Evolutionary conservation across 2,888 invertebrate species (phyloP), one percentile per base, ranked within the genome.

Genomic region (Nebria salina): DNA sequence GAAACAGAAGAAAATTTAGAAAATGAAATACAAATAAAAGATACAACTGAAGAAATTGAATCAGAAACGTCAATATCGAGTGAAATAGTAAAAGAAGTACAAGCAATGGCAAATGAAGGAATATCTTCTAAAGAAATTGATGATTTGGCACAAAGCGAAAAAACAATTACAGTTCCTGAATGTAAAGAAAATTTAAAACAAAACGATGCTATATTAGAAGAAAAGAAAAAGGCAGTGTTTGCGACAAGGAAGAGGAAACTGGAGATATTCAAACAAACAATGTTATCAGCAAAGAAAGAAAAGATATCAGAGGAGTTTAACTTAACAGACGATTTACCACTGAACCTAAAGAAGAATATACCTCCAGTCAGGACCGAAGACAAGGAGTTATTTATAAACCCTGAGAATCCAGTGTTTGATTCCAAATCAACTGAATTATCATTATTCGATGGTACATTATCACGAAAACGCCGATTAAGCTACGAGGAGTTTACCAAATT

Each of bases 351-450:
- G 54, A 54, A 54, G 54, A 54, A 13, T 54, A 13, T 34, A 2
- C 70, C 6, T 20, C 25, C 70, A 25, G 64, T 8, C 64, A 80
- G 64, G 54, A 65, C 65, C 41, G 75, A 80, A 75, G 75, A 80
- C n/a, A 75, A 80, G 64, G 75, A 80, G 70, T 9, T 80, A 1
- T 80, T 80, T 15, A 80, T 80, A 6, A 80, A 80, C 54, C 80
- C 80, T 9, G 80, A 80, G 64, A 80, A 80, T 64, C 80, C 79
- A 2, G 13, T 43, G 8, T 65, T 65, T 15, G 8, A 34, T 11
- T 15, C 42, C 11, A 75, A 75, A 11, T 41, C 78, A 26, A 20
- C 68, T 74, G 66, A 11, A 2, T 11, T 15, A 11, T 20, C 43
- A n/a, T 74, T 74, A n/a, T 43, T 68, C 8, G 75, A 75, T 11